Conservation (phyloP, 2,113 vertebrate species). For the Grus americana region DNA sequence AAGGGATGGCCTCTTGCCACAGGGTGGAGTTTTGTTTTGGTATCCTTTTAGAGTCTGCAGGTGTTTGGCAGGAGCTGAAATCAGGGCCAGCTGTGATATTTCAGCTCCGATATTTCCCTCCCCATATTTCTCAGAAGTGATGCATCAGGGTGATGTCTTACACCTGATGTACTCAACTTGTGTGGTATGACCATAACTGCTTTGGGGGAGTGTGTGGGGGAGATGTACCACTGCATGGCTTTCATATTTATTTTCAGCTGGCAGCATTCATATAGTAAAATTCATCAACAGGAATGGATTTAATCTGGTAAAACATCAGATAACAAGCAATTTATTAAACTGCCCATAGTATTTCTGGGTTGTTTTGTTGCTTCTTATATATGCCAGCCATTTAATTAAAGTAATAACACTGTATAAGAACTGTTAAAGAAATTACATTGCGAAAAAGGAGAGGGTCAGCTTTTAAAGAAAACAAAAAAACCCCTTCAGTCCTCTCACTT, state of each 20-base stretch:
- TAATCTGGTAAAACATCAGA: not conserved
- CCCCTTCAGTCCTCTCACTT: not conserved
- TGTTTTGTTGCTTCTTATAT: not conserved
- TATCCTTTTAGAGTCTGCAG: conserved; percentile 83
- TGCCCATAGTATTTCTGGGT: not conserved
- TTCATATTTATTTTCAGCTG: conserved; percentile 1
- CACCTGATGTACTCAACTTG: conserved; percentile 82
- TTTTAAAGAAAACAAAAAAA: not conserved
- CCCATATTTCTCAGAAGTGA: conserved; percentile 81
- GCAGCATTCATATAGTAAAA: not conserved
- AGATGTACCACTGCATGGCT: not conserved
- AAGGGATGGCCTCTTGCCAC: conserved; percentile 77
- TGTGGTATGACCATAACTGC: conserved; percentile 73
- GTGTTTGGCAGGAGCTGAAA: conserved; percentile 81
- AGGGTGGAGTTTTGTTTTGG: conserved; percentile 85
- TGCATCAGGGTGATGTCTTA: conserved; percentile 76
- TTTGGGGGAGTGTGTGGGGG: not conserved
- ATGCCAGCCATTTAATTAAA: not conserved
- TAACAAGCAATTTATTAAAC: not conserved
- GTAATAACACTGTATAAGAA: not conserved
- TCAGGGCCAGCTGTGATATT: conserved; percentile 81
- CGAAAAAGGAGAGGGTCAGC: not conserved
- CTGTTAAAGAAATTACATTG: not conserved
- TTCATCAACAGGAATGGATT: not conserved
- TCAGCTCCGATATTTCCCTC: conserved; percentile 78